These are phyloP conservation scores for Iguana delicatissima DNA, from an alignment of 2,797 vertebrate species.

Conservation along the genomic window DNA sequence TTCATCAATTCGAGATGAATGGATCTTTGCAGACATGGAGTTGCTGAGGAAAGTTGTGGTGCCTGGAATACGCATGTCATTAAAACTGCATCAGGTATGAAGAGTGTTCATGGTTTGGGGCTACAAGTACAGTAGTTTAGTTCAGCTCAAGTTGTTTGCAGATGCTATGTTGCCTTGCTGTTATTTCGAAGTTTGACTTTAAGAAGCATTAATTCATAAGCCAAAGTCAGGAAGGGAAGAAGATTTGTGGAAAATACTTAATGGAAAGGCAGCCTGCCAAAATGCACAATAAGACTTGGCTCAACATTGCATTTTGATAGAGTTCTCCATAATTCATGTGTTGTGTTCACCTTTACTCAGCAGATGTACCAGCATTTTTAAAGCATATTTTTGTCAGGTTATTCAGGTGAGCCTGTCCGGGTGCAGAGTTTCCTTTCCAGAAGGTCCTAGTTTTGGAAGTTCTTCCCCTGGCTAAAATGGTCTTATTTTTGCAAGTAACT, in stretches of 20 bases:
- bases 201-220: not conserved
- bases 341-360: not conserved
- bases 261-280: not conserved
- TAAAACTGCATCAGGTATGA: slow-evolving; percentile 96
- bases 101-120: not conserved
- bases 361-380: not conserved
- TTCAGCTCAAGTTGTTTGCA: not conserved
- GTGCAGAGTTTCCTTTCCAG: not conserved
- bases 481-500: not conserved
- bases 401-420: not conserved
- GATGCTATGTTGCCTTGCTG: not conserved
- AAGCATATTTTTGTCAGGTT: not conserved
- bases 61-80: slow-evolving; percentile 97
- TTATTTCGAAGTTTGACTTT: not conserved
- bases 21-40: slow-evolving; percentile 99
- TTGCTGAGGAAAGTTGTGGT: slow-evolving; percentile 97
- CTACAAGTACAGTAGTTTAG: not conserved
- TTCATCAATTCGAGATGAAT: slow-evolving; percentile 96
- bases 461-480: not conserved
- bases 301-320: not conserved
- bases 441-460: not conserved
- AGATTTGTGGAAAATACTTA: not conserved
- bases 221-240: not conserved
- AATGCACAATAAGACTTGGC: not conserved
- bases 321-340: not conserved